Percentiles rank a stretch among this genome's conserved stretches.
phyloP scores from a whole-genome alignment of 2,113 vertebrate genomes.

The Anseranas semipalmata region DNA sequence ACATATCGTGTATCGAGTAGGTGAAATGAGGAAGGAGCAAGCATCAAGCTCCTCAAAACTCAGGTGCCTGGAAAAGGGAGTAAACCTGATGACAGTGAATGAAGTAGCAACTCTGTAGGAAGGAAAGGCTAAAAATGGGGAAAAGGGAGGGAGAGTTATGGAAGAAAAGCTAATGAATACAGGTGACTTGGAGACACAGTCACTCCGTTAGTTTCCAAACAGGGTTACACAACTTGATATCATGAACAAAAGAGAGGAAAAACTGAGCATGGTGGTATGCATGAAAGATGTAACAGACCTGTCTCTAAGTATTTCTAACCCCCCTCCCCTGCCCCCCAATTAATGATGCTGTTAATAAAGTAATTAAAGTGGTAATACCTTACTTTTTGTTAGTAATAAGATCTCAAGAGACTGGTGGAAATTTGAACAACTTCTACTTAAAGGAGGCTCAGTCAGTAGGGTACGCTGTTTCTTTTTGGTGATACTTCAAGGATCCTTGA shows the following conservation, averaged over 20 bases:
- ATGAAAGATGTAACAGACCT: background rate
- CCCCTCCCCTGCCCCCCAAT: accelerated
- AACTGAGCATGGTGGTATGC: background rate
- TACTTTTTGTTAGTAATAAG: background rate
- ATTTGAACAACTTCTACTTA: background rate
- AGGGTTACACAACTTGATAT: background rate
- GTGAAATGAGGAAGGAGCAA: background rate
- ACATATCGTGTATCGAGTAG: background rate
- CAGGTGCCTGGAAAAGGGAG: background rate
- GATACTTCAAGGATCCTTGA: background rate
- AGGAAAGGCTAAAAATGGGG: background rate
- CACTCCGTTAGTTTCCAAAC: background rate
- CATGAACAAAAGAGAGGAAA: background rate
- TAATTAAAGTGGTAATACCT: background rate
- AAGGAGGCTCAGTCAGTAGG: background rate
- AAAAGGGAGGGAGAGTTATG: background rate
- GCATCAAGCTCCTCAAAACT: background rate
- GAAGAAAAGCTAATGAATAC: background rate
- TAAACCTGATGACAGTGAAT: background rate
- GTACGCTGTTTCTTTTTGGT: background rate
- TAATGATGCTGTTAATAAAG: background rate
- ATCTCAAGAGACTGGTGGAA: background rate
- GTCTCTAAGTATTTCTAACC: background rate
- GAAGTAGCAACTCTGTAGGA: background rate
- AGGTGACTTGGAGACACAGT: background rate